These are phyloP conservation scores for Pseudachorutes palmiensis DNA, from an alignment of 1,140 invertebrate species.

Conservation along the genomic window DNA sequence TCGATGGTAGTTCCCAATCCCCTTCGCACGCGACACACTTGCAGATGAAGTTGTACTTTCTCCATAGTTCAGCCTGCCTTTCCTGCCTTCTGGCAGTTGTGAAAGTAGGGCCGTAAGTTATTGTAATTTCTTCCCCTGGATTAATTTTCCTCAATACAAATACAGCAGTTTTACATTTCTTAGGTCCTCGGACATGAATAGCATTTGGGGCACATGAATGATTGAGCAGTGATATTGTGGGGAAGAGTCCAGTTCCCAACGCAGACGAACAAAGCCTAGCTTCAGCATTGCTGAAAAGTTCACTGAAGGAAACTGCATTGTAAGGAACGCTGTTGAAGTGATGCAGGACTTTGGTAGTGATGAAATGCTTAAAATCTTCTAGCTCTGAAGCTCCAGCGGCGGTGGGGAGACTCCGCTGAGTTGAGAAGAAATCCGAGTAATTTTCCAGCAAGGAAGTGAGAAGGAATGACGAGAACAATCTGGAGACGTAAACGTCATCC, in stretches of 20 bases:
- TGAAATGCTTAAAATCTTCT: neutral
- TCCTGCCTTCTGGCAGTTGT: neutral
- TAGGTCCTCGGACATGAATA: neutral
- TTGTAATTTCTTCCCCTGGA: slow-evolving; percentile 2
- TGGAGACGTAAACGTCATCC: too few relatives aligned
- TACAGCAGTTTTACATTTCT: neutral
- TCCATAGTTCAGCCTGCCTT: neutral
- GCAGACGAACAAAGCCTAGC: neutral
- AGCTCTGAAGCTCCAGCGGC: neutral
- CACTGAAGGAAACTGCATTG: slow-evolving; percentile 4
- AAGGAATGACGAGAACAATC: slow-evolving; percentile 21
- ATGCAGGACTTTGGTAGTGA: neutral
- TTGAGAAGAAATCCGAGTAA: slow-evolving; percentile 18
- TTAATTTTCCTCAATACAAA: neutral
- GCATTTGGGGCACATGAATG: slow-evolving; percentile 11
- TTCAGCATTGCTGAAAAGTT: neutral
- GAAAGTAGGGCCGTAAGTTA: slow-evolving; percentile 10
- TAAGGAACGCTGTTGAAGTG: neutral
- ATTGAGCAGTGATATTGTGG: neutral
- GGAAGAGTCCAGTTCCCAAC: neutral
- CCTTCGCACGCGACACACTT: neutral
- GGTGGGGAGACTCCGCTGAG: neutral
- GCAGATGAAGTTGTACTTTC: slow-evolving; percentile 5
- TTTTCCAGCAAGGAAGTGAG: slow-evolving; percentile 16
- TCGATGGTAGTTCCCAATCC: neutral